These are phyloP conservation scores for Triops longicaudatus DNA, from an alignment of 1,140 invertebrate species.

Conservation along the genomic window DNA sequence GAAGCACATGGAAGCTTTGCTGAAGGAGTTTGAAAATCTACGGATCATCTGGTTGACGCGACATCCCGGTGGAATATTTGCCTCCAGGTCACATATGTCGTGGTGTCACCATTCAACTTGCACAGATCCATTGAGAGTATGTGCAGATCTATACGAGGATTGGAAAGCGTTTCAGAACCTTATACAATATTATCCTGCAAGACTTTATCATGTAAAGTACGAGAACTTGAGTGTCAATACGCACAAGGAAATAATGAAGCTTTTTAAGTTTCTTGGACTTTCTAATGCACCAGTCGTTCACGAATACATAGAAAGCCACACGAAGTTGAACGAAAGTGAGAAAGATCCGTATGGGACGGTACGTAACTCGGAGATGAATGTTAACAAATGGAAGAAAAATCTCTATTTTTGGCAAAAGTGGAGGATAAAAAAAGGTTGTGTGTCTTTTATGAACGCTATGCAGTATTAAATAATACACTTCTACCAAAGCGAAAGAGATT, in stretches of 20 bases:
- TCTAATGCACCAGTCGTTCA: neutral
- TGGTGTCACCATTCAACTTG: slow-evolving; percentile 37
- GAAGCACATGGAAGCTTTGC: slow-evolving; percentile 30
- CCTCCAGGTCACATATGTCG: slow-evolving; percentile 34
- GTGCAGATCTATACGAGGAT: slow-evolving; percentile 35
- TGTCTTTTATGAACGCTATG: neutral
- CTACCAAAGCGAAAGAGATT: too few relatives aligned
- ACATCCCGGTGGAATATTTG: slow-evolving; percentile 38
- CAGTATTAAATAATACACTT: neutral
- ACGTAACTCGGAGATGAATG: slow-evolving; percentile 23
- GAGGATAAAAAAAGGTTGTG: slow-evolving; percentile 6
- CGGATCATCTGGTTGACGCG: slow-evolving; percentile 36
- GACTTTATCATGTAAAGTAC: slow-evolving; percentile 35
- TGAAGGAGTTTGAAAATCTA: slow-evolving; percentile 28
- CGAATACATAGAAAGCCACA: neutral
- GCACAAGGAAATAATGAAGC: slow-evolving; percentile 30
- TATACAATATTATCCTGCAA: slow-evolving; percentile 31
- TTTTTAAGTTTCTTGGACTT: slow-evolving; percentile 35
- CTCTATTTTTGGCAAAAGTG: slow-evolving; percentile 24
- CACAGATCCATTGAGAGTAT: slow-evolving; percentile 34
- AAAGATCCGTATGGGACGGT: slow-evolving; percentile 5
- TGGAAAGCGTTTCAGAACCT: slow-evolving; percentile 33
- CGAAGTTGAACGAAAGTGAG: neutral
- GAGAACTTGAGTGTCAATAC: slow-evolving; percentile 36
- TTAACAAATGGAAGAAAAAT: slow-evolving; percentile 27